Evolutionary conservation across 2,113 vertebrate genomes (phyloP), one percentile per base, ranked within the genome.

Genomic region (Ictalurus furcatus): DNA sequence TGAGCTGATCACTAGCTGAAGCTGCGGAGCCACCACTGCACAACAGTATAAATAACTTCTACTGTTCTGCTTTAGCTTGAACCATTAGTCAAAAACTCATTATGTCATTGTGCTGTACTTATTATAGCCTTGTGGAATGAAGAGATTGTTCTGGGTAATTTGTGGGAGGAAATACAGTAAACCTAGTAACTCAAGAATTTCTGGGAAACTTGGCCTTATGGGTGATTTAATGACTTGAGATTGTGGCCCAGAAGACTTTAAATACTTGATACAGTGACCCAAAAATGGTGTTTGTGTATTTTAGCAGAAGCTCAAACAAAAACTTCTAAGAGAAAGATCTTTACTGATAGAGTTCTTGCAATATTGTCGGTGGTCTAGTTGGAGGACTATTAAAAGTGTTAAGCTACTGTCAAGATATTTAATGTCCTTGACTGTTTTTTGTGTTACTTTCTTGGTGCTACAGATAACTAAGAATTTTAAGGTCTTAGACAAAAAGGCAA

Each of bases 131-230:
- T 81, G 56, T 63, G 79, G 74, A 56, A 54, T 14, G 17, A 61
- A 85, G 71, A 87, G 23, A 78, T 63, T 37, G 54, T 84, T 87
- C 56, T 84, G 69, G 44, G 56, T 54, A 23, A 76, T 89, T 89
- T 81, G 74, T 85, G 79, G 83, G 69, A 84, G 88, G 74, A 88
- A 81, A 58, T 85, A 79, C 90, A 89, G 76, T 85, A 89, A 91
- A 83, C 74, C 74, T 73, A 48, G 76, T 91, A 88, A 89, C 61
- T 91, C 90, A 91, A 91, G 89, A 59, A 52, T 81, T 87, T 90
- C 85, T 90, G 89, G 88, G 74, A 88, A 89, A 88, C 73, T 54
- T 6, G 61, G 25, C 52, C 80, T 85, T 65, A 81, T 83, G 85
- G 85, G 86, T 54, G 87, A 71, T 65, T 87, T 85, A 90, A 89